Evolutionary conservation across 2,888 invertebrate genomes (phyloP), one percentile per base, ranked within the genome.

Genomic region (Halictus quadricinctus): DNA sequence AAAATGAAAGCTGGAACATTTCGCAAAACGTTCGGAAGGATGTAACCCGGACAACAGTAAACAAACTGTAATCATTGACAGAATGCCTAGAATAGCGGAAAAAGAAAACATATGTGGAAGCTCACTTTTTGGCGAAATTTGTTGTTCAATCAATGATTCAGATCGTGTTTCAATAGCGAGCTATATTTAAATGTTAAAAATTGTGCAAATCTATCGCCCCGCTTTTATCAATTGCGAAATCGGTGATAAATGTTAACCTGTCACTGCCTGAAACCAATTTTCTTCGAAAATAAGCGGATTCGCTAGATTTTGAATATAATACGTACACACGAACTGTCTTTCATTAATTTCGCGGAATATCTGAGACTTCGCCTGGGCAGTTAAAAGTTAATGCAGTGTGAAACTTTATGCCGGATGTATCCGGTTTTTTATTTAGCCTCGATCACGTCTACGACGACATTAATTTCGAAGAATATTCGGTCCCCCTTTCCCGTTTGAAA

Each of bases 31-130:
- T 29, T 64, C 15, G 64, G 29, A 64, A 64, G 64, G 29, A 6
- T 64, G 15, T 29, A 64, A 15, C 29, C 29, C 64, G 64, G 29
- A 29, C 64, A 64, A 29, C 64, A 15, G 64, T 29, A 64, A 64
- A 64, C 15, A 64, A 64, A 64, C 64, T 64, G 29, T 15, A 64
- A 64, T 15, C n/a, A 64, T 64, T 64, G 64, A 64, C 29, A 64
- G 64, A 64, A 64, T 29, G 29, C 64, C 64, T 64, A 29, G 64
- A 64, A 64, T 64, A 64, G 64, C 64, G 29, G 29, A 7, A 60
- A 29, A 58, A 64, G 25, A 29, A 64, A 64, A 64, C 25, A 64
- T 29, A 64, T 64, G 25, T 60, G 15, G 4, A 12, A 60, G 60
- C 60, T 60, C 60, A 29, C 25, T 29, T 60, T 15, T 64, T 15